Percentiles rank a stretch among this genome's conserved stretches.
These are phyloP conservation scores for Diplolepis rosae DNA, from an alignment of 2,888 invertebrate genomes.

Conservation along the genomic window DNA sequence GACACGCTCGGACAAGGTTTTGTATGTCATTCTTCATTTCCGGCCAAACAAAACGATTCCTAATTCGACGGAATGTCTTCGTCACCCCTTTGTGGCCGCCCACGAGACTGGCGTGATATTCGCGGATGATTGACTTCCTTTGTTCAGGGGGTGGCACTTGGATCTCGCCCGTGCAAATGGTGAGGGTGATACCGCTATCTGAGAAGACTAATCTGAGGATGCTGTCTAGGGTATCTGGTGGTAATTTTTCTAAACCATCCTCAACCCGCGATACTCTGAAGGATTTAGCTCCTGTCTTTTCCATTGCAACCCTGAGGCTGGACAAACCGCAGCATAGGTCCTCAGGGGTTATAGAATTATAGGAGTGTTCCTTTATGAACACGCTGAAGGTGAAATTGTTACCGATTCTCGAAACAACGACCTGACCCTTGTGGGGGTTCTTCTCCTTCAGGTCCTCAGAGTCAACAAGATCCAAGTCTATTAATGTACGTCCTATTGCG, in stretches of 20 bases:
- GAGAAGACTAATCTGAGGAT: neutral
- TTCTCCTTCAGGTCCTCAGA: too few relatives aligned
- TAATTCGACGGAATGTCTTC: too few relatives aligned
- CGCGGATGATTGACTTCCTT: slow-evolving; percentile 9
- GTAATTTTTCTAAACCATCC: neutral
- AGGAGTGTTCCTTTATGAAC: neutral
- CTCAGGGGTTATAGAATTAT: neutral
- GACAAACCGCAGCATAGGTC: too few relatives aligned
- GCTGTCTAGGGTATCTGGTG: too few relatives aligned
- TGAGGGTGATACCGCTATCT: neutral
- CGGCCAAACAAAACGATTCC: too few relatives aligned
- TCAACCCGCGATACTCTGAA: neutral
- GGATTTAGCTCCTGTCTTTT: neutral
- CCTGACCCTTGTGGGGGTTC: neutral
- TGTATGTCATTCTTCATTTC: too few relatives aligned
- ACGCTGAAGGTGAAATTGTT: neutral
- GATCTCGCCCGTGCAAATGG: slow-evolving; percentile 28
- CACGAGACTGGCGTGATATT: too few relatives aligned
- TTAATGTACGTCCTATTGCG: too few relatives aligned
- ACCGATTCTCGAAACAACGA: neutral
- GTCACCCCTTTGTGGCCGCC: too few relatives aligned
- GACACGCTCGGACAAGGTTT: slow-evolving; percentile 39
- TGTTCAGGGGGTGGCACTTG: neutral
- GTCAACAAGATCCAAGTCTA: too few relatives aligned
- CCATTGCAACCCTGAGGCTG: neutral